These are phyloP conservation scores for Philopotamus ludificatus DNA, from an alignment of 1,140 invertebrate species.

Conservation along the genomic window DNA sequence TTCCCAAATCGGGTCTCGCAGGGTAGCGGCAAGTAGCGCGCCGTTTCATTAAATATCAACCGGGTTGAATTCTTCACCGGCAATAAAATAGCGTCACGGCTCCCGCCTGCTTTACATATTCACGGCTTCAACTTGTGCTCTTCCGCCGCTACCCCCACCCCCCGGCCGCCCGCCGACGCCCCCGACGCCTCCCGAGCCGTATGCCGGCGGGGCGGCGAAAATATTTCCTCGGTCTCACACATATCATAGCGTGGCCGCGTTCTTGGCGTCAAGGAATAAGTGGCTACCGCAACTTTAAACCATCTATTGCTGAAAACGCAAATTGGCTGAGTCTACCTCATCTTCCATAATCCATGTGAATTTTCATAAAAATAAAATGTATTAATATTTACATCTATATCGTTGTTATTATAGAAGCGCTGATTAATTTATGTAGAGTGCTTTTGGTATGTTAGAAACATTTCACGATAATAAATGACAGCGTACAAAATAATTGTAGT, in stretches of 20 bases:
- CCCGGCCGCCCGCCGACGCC: not conserved
- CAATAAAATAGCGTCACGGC: conserved; percentile 27
- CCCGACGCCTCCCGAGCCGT: too few species aligned
- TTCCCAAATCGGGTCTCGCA: conserved; percentile 4
- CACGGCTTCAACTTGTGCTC: conserved; percentile 7
- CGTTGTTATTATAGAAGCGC: not conserved
- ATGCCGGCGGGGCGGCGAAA: not conserved
- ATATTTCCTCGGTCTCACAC: not conserved
- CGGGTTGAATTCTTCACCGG: conserved; percentile 29
- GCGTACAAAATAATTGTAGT: too few species aligned
- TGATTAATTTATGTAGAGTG: too few species aligned
- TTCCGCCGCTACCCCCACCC: not conserved
- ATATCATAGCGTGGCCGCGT: conserved; percentile 1
- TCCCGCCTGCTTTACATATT: conserved; percentile 24
- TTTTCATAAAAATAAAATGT: not conserved
- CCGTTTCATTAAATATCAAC: conserved; percentile 30
- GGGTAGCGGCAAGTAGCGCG: not conserved
- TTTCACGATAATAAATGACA: too few species aligned
- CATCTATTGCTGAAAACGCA: too few species aligned
- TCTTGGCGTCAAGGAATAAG: not conserved
- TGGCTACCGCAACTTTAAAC: too few species aligned
- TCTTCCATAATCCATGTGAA: too few species aligned
- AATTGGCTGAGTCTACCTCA: too few species aligned
- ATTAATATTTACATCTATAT: not conserved
- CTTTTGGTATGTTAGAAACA: too few species aligned